Evolutionary conservation across 2,888 invertebrate species (phyloP).

Genomic region (Drosophila helvetica): DNA sequence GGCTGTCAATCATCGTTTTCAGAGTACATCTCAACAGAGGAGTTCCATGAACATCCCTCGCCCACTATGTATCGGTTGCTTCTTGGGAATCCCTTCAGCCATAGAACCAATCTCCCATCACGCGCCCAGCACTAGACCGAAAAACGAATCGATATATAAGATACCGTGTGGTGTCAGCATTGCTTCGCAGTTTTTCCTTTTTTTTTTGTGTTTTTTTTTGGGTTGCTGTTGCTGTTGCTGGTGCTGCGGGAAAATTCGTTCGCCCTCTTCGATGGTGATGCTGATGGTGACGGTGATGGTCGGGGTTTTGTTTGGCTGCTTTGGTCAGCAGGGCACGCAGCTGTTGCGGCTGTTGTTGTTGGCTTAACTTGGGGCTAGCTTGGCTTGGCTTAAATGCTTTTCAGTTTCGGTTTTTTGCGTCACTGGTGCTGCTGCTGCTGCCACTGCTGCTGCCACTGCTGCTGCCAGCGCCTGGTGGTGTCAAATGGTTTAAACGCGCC

Average conservation of each 20-base stretch:
- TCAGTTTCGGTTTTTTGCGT: constrained; percentile 39
- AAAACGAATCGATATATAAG: constrained; percentile 63
- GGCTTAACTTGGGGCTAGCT: constrained; percentile 61
- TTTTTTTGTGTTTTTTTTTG: background rate
- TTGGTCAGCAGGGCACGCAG: constrained; percentile 61
- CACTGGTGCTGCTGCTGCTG: background rate
- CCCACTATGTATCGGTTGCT: background rate
- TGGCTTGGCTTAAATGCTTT: constrained; percentile 62
- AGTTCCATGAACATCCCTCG: background rate
- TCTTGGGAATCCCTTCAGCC: too few relatives aligned
- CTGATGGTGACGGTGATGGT: constrained; percentile 9
- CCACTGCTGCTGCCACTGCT: constrained; percentile 21
- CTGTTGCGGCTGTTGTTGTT: constrained; percentile 67
- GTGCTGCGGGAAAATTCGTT: constrained; percentile 66
- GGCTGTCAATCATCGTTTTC: too few relatives aligned
- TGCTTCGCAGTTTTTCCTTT: constrained; percentile 31
- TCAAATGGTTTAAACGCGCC: constrained; percentile 75
- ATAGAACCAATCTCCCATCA: constrained; percentile 7
- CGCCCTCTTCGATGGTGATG: constrained; percentile 34
- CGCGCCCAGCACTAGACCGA: constrained; percentile 21
- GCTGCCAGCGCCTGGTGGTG: constrained; percentile 60
- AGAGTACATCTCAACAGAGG: too few relatives aligned
- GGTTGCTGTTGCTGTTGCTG: constrained; percentile 25
- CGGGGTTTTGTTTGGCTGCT: constrained; percentile 36
- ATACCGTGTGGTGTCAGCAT: constrained; percentile 45